phyloP scores from a whole-genome alignment of 2,888 invertebrate species.

The Mechanitis messenoides region DNA sequence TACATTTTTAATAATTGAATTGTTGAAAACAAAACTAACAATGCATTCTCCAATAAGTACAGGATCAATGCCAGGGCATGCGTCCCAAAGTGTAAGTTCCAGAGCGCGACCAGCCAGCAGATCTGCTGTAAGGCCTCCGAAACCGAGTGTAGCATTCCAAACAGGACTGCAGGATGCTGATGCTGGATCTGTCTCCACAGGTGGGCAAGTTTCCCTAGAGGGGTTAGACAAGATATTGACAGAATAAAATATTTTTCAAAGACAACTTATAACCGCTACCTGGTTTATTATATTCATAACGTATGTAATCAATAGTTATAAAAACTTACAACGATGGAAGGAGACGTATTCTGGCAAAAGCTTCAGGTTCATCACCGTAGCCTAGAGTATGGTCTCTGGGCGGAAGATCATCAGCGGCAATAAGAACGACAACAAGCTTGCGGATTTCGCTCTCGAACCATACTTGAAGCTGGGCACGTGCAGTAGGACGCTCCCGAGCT shows the following conservation, averaged over 20 bases:
- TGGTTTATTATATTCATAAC: no score
- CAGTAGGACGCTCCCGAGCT: slow-evolving; percentile 82
- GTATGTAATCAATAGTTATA: not conserved
- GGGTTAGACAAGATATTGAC: slow-evolving; percentile 1
- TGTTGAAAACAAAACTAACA: slow-evolving; percentile 47
- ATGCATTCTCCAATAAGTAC: slow-evolving; percentile 88
- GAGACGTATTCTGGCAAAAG: slow-evolving; percentile 88
- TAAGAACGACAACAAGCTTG: slow-evolving; percentile 88
- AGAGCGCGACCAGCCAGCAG: slow-evolving; percentile 86
- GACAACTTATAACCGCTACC: no score
- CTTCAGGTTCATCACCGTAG: slow-evolving; percentile 87
- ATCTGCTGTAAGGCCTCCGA: slow-evolving; percentile 86
- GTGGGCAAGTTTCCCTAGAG: slow-evolving; percentile 82
- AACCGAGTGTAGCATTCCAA: slow-evolving; percentile 94
- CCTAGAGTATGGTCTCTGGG: slow-evolving; percentile 85
- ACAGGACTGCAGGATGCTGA: slow-evolving; percentile 92
- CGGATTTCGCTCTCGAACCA: slow-evolving; percentile 91
- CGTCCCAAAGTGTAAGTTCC: slow-evolving; percentile 93
- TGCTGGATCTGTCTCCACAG: slow-evolving; percentile 89
- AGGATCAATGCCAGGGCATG: slow-evolving; percentile 87
- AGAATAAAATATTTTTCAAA: not conserved
- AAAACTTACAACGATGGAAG: slow-evolving; percentile 85
- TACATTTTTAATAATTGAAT: not conserved
- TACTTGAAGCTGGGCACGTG: slow-evolving; percentile 90
- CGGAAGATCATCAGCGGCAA: slow-evolving; percentile 91